Conservation (phyloP, 1,140 invertebrate species). For the Carposina sasakii region DNA sequence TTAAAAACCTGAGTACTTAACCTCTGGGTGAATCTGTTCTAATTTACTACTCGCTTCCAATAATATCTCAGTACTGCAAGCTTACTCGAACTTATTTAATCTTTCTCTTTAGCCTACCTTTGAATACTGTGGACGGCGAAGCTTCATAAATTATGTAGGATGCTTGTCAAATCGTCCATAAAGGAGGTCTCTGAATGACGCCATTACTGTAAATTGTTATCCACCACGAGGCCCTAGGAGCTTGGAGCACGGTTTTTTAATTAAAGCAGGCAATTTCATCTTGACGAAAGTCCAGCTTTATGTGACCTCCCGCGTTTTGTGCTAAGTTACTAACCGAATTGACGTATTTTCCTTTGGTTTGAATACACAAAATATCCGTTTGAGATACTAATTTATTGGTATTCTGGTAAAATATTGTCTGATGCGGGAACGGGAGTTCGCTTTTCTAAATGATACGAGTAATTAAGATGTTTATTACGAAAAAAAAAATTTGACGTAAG, state of each 20-base stretch:
- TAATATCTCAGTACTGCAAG: neutral
- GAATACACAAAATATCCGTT: neutral
- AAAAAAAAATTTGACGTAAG: too few species aligned
- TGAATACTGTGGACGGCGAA: neutral
- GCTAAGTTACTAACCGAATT: neutral
- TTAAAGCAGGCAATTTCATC: slow-evolving; percentile 40
- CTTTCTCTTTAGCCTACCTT: neutral
- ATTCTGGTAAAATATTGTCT: neutral
- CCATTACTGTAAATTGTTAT: slow-evolving; percentile 48
- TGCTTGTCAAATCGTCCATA: slow-evolving; percentile 34
- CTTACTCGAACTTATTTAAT: neutral
- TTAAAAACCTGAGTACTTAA: too few species aligned
- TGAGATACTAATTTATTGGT: neutral
- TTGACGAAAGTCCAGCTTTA: slow-evolving; percentile 35
- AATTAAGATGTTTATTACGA: too few species aligned
- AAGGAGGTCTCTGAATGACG: slow-evolving; percentile 42
- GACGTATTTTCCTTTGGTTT: neutral
- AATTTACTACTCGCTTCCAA: too few species aligned
- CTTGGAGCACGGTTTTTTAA: slow-evolving; percentile 39
- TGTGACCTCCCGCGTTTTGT: slow-evolving; percentile 23
- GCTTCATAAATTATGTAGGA: slow-evolving; percentile 41
- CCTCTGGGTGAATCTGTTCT: too few species aligned
- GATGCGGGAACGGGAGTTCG: neutral
- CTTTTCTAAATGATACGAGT: too few species aligned
- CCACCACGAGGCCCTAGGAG: slow-evolving; percentile 30